Percentiles rank a stretch among this genome's conserved stretches.
phyloP scores from a whole-genome alignment of 1,140 invertebrate species.

The Homalodisca vitripennis region DNA sequence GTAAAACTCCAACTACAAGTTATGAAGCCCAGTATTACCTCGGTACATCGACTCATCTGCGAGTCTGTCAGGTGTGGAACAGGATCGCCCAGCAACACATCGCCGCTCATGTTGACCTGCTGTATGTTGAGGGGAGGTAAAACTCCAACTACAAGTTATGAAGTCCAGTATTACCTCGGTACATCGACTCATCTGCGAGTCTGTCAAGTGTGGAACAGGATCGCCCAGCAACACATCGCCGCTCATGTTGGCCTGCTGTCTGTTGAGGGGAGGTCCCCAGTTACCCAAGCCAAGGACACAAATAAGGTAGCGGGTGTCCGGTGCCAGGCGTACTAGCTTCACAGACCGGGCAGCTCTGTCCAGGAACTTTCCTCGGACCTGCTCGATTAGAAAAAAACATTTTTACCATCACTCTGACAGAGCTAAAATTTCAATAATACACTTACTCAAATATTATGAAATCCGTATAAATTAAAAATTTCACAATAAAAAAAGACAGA shows the following conservation, averaged over 20 bases:
- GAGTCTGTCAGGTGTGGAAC: constrained; percentile 66
- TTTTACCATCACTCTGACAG: too few species aligned
- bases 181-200: constrained; percentile 71
- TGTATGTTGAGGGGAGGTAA: constrained; percentile 34
- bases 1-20: too few species aligned
- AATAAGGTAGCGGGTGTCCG: constrained; percentile 77
- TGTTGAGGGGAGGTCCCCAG: constrained; percentile 49
- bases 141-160: too few species aligned
- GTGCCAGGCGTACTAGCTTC: constrained; percentile 67
- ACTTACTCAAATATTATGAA: too few species aligned
- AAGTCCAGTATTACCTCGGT: constrained; percentile 63
- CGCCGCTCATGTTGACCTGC: not conserved
- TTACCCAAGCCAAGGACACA: constrained; percentile 81
- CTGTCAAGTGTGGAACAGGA: constrained; percentile 58
- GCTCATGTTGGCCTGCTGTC: constrained; percentile 27
- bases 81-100: constrained; percentile 22
- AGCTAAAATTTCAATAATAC: too few species aligned
- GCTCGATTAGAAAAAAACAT: too few species aligned
- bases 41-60: constrained; percentile 70
- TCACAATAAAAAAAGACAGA: too few species aligned
- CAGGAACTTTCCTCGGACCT: constrained; percentile 69
- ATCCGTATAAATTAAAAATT: too few species aligned
- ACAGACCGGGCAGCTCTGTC: constrained; percentile 66
- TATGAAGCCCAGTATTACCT: too few species aligned
- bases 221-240: constrained; percentile 11